These are phyloP conservation scores for Lissocephala sabroskyi DNA, from an alignment of 2,888 invertebrate species.

Conservation along the genomic window DNA sequence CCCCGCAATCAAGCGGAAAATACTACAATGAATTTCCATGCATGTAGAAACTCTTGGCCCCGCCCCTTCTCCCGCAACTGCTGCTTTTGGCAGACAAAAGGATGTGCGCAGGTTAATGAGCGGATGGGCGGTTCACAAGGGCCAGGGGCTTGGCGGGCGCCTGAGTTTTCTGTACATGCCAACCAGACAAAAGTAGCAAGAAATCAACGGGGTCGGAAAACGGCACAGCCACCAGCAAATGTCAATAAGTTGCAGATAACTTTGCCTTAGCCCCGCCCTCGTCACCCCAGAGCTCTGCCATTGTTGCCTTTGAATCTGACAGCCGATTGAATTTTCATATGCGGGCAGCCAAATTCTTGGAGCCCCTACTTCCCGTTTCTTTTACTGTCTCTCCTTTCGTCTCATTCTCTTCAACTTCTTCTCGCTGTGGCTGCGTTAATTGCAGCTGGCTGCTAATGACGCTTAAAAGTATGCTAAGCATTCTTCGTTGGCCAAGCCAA, in stretches of 20 bases:
- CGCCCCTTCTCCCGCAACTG: too few species aligned
- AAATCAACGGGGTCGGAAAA: conserved; percentile 22
- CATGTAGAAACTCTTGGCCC: too few species aligned
- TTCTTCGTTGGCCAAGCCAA: neutral
- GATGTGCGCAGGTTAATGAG: conserved; percentile 53
- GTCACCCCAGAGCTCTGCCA: conserved; percentile 8
- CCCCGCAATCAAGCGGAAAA: conserved; percentile 65
- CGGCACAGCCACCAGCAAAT: conserved; percentile 25
- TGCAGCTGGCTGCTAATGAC: neutral
- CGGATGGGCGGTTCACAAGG: conserved; percentile 6
- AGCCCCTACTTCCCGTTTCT: too few species aligned
- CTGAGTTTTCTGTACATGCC: conserved; percentile 35
- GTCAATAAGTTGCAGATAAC: conserved; percentile 58
- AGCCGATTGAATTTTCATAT: conserved; percentile 6
- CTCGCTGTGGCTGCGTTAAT: neutral
- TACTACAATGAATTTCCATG: conserved; percentile 65
- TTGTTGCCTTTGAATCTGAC: conserved; percentile 41
- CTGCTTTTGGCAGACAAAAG: conserved; percentile 40
- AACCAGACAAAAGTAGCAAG: conserved; percentile 62
- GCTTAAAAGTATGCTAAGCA: neutral
- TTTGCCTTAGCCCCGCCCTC: conserved; percentile 10
- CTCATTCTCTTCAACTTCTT: neutral
- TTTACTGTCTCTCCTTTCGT: too few species aligned
- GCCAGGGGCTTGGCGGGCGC: neutral
- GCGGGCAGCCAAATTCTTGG: conserved; percentile 17